Percentiles rank a stretch among this genome's conserved stretches.
These are phyloP conservation scores for Phyllostomus hastatus DNA, from an alignment of 2,113 vertebrate genomes.

Conservation along the genomic window DNA sequence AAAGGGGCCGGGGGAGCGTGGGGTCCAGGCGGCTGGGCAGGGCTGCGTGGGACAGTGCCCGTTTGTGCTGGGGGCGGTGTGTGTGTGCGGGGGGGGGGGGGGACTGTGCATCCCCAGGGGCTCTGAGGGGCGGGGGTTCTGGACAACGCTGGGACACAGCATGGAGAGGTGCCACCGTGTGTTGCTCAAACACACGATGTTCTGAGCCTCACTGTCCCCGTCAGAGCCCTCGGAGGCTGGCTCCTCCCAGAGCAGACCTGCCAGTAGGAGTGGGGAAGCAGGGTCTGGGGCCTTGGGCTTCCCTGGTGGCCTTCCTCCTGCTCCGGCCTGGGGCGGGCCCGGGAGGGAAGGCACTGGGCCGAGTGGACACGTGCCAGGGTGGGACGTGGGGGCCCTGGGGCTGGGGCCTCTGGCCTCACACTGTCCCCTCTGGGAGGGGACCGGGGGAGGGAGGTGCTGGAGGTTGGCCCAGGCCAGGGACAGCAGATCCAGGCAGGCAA, in stretches of 20 bases:
- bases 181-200: not conserved
- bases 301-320: not conserved
- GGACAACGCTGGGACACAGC: not conserved
- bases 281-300: not conserved
- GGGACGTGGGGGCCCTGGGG: not conserved
- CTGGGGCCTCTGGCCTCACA: constrained; percentile 3
- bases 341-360: not conserved
- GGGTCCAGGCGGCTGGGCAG: constrained; percentile 54
- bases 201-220: not conserved
- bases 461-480: constrained; percentile 34
- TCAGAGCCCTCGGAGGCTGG: not conserved
- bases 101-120: not conserved
- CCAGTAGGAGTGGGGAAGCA: rapidly evolving
- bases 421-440: not conserved
- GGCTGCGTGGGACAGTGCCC: not conserved
- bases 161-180: not conserved
- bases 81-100: too few species aligned
- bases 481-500: constrained; percentile 47
- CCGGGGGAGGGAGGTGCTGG: not conserved
- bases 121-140: not conserved
- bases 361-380: not conserved
- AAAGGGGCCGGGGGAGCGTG: constrained; percentile 71
- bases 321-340: not conserved
- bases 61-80: not conserved
- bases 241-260: not conserved